Evolutionary conservation across 2,797 vertebrate species (phyloP).

Genomic region (Pseudochirops cupreus): DNA sequence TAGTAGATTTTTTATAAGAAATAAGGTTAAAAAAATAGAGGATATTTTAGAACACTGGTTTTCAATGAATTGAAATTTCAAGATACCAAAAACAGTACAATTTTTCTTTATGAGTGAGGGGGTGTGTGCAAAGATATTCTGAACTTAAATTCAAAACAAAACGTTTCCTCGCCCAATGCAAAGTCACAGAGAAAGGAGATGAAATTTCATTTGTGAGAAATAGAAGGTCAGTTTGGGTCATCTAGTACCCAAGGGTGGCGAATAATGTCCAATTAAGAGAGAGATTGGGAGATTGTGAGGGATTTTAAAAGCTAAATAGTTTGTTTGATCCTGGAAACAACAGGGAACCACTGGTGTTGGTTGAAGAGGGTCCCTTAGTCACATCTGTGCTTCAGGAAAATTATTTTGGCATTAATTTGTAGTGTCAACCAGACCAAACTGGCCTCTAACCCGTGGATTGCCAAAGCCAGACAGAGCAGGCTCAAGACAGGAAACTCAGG

Average conservation of each 20-base stretch:
- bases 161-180: not conserved
- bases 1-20: not conserved
- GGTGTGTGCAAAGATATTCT: not conserved
- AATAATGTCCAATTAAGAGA: not conserved
- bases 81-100: not conserved
- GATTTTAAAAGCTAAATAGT: not conserved
- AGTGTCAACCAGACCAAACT: not conserved
- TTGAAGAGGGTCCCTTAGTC: not conserved
- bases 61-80: not conserved
- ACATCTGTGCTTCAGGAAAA: not conserved
- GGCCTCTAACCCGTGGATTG: no score
- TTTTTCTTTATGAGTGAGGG: not conserved
- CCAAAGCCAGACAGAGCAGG: no score
- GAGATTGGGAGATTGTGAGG: not conserved
- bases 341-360: not conserved
- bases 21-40: not conserved
- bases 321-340: not conserved
- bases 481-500: no score
- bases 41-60: not conserved
- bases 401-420: not conserved
- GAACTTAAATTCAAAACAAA: no score
- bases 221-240: not conserved
- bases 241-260: not conserved
- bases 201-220: not conserved
- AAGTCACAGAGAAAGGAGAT: not conserved